These are phyloP conservation scores for Boloria selene DNA, from an alignment of 2,888 invertebrate species.

Conservation along the genomic window DNA sequence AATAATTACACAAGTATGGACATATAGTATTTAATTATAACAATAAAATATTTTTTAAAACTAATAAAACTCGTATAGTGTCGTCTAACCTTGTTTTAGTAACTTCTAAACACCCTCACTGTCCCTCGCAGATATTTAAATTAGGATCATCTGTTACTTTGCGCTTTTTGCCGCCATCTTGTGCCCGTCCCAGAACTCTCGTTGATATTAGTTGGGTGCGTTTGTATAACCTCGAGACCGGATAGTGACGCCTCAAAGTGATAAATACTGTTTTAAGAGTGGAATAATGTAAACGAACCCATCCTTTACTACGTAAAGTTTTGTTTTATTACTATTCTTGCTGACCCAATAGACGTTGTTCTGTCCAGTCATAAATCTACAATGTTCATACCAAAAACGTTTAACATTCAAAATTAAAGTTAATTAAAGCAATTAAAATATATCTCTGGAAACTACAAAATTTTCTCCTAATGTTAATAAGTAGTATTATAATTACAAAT, in stretches of 20 bases:
- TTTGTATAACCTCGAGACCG: conserved; percentile 11
- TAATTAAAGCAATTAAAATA: no score
- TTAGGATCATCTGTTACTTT: conserved; percentile 71
- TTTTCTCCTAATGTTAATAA: no score
- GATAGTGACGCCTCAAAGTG: not conserved
- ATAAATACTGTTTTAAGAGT: not conserved
- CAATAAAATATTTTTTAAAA: not conserved
- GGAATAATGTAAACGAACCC: not conserved
- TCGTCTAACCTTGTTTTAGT: conserved; percentile 25
- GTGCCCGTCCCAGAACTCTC: conserved; percentile 46
- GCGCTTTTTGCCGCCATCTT: conserved; percentile 60
- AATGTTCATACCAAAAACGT: no score
- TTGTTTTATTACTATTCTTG: not conserved
- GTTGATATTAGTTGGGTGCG: conserved; percentile 19
- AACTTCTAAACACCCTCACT: conserved; percentile 46
- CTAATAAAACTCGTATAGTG: conserved; percentile 27
- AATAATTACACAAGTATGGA: no score
- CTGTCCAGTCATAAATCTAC: no score
- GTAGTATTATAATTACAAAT: no score
- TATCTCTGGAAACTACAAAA: no score
- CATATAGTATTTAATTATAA: not conserved
- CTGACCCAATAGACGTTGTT: not conserved
- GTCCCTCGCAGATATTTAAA: conserved; percentile 67
- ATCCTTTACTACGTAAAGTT: not conserved
- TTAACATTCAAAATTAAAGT: no score